These are phyloP conservation scores for Hydrocynus forskahlii DNA, from an alignment of 2,797 vertebrate species.

Conservation along the genomic window DNA sequence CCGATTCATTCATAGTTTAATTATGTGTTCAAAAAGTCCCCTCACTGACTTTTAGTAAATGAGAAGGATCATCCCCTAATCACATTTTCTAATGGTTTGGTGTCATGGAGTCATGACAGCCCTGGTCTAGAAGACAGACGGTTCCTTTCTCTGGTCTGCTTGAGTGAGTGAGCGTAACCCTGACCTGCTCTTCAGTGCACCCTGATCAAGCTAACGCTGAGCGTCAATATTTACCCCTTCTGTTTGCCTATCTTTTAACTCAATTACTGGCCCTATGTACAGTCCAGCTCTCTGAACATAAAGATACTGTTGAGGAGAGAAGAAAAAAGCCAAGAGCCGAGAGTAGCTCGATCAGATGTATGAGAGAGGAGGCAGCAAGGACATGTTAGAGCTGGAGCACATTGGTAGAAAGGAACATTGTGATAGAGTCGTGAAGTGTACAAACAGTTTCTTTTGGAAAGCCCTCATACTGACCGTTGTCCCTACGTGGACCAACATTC, in stretches of 20 bases:
- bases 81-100: not conserved
- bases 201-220: slow-evolving; percentile 6
- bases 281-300: not conserved
- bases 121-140: not conserved
- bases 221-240: slow-evolving; percentile 38
- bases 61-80: not conserved
- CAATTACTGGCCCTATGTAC: slow-evolving; percentile 10
- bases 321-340: not conserved
- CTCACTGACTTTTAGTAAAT: too few relatives aligned
- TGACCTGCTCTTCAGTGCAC: slow-evolving; percentile 24
- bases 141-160: not conserved
- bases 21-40: not conserved
- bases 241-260: slow-evolving; percentile 41
- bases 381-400: not conserved
- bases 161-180: slow-evolving; percentile 4
- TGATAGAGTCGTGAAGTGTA: not conserved
- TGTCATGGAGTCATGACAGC: not conserved
- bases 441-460: slow-evolving; percentile 9
- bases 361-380: slow-evolving; percentile 4
- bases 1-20: not conserved
- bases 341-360: not conserved
- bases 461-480: not conserved
- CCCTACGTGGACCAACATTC: slow-evolving; percentile 2
- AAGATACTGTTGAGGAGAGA: not conserved
- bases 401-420: not conserved